Evolutionary conservation across 2,888 invertebrate genomes (phyloP).

Genomic region (Rhogogaster chlorosoma): DNA sequence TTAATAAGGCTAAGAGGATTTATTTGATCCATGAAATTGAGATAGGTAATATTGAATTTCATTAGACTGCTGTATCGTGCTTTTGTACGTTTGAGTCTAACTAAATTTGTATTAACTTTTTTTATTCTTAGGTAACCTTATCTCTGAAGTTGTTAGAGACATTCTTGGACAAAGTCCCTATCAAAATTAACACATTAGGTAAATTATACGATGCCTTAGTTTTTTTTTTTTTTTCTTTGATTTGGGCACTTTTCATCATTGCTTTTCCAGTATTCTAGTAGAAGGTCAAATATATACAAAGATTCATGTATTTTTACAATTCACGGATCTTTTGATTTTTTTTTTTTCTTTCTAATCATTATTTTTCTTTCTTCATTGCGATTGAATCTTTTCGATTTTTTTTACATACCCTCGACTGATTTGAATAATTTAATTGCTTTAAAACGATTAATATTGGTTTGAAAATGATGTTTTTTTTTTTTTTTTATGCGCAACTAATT

Average conservation of each 20-base stretch:
- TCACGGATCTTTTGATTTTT: background rate
- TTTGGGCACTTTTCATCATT: constrained; percentile 16
- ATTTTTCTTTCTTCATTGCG: constrained; percentile 12
- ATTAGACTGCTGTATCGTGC: background rate
- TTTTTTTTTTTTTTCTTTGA: background rate
- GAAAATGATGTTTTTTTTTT: constrained; percentile 21
- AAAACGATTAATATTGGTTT: constrained; percentile 13
- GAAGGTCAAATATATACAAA: background rate
- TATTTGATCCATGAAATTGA: background rate
- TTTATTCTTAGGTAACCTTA: constrained; percentile 10
- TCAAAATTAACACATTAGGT: constrained; percentile 10
- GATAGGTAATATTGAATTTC: background rate
- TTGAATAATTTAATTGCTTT: constrained; percentile 38
- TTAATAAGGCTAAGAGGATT: background rate
- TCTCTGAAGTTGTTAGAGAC: background rate
- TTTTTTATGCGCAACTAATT: constrained; percentile 5
- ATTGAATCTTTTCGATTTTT: constrained; percentile 14
- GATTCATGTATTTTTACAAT: constrained; percentile 10
- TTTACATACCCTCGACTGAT: constrained; percentile 35
- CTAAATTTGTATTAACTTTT: background rate
- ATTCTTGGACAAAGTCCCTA: constrained; percentile 6
- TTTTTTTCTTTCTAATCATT: background rate
- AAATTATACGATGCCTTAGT: background rate
- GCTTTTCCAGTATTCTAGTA: constrained; percentile 39
- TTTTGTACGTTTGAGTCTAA: constrained; percentile 17